Percentiles rank a stretch among this genome's conserved stretches.
These are phyloP conservation scores for Salticus scenicus DNA, from an alignment of 2,888 invertebrate species.

Conservation along the genomic window DNA sequence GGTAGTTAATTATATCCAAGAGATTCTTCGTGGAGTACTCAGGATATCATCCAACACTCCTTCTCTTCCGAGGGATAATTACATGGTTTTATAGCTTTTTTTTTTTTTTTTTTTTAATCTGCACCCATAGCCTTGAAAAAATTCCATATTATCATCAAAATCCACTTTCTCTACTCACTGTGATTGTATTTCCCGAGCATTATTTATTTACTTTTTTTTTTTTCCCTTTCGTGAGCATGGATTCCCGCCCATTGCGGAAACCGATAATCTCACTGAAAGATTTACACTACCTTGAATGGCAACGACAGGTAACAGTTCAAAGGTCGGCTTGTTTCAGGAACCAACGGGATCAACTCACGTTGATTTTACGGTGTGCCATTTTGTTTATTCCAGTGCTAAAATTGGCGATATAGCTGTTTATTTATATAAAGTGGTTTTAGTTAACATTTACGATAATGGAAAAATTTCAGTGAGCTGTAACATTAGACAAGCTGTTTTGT, in stretches of 20 bases:
- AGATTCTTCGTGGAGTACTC: too few relatives aligned
- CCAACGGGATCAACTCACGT: constrained; percentile 37
- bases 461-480: too few relatives aligned
- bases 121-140: background rate
- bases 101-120: background rate
- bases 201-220: too few relatives aligned
- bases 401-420: background rate
- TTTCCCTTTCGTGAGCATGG: background rate
- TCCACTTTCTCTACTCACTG: background rate
- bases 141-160: background rate
- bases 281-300: background rate
- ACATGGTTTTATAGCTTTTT: background rate
- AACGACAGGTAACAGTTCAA: constrained; percentile 42
- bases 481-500: too few relatives aligned
- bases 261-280: background rate
- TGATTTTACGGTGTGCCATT: background rate
- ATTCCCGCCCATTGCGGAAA: constrained; percentile 14
- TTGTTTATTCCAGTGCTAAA: background rate
- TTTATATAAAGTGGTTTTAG: too few relatives aligned
- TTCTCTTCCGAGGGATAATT: background rate
- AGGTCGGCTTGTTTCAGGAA: constrained; percentile 37
- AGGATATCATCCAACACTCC: too few relatives aligned
- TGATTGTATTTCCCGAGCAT: background rate
- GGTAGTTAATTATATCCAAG: too few relatives aligned
- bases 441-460: too few relatives aligned